Evolutionary conservation across 2,888 invertebrate species (phyloP), one percentile per base, ranked within the genome.

Genomic region (Chironomus tentans): DNA sequence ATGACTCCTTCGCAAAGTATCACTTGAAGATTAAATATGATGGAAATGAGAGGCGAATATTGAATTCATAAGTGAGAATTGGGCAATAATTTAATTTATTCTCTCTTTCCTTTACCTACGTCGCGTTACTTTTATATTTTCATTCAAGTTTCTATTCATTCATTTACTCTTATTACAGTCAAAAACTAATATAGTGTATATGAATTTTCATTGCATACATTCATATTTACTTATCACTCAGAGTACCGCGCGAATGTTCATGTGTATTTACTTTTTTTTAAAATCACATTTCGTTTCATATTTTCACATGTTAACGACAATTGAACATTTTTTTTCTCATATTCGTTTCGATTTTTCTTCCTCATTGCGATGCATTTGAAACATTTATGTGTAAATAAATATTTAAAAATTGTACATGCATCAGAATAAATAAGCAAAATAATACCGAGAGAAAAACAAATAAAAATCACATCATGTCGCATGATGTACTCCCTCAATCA

Each of bases 221-320:
- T 10, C 38, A 38, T 38, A 38, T 38, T 38, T 38, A 38, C 38
- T 38, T 38, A 38, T 38, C 38, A 38, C 38, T 38, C 2, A 10
- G 10, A 38, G 38, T 38, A 38, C 38, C 38, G 38, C 38, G 38
- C 38, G 38, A 38, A 38, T 38, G 38, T 38, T 38, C 38, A 38
- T 38, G 10, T 38, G 38, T 38, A 38, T 38, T 38, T 38, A 38
- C 38, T 38, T 38, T 38, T 38, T 38, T 38, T 28, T 28, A n/a
- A 71, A 18, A 71, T 70, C 48, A 70, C 48, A 70, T 47, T n/a
- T 22, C 68, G 13, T 68, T 22, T 68, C 68, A 68, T 68, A 47
- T 70, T 18, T 48, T 13, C 48, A 47, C 70, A 48, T 68, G 38
- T 13, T 15, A 15, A 38, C 5, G 13, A 68, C 38, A 68, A 38